phyloP scores from a whole-genome alignment of 2,113 vertebrate genomes.

The Tetrax tetrax region DNA sequence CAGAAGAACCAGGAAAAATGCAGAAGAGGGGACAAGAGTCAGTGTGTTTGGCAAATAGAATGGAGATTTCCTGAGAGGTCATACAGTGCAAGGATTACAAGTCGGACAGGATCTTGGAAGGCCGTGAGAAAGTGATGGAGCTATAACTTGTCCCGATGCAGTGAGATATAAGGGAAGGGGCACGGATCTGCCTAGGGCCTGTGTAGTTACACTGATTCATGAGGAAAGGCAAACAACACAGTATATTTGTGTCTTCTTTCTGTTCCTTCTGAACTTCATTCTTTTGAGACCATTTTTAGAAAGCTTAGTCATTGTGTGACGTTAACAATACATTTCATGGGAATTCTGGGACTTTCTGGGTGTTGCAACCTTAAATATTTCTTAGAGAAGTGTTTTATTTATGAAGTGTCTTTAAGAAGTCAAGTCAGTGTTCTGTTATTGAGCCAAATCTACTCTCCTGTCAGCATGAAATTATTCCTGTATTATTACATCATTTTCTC shows the following conservation, averaged over 20 bases:
- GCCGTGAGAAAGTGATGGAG: not conserved
- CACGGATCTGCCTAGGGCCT: not conserved
- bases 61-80: not conserved
- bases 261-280: constrained; percentile 16
- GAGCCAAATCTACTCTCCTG: not conserved
- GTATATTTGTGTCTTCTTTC: not conserved
- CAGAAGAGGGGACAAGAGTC: not conserved
- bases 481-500: not conserved
- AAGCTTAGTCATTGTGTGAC: not conserved
- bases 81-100: not conserved
- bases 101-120: not conserved
- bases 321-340: not conserved
- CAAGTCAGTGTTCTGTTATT: not conserved
- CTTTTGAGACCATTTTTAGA: constrained; percentile 15
- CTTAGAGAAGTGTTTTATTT: constrained; percentile 12
- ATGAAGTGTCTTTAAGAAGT: not conserved
- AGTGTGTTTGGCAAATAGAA: not conserved
- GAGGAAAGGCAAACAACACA: not conserved
- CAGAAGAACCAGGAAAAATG: not conserved
- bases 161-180: not conserved
- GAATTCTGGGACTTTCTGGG: not conserved
- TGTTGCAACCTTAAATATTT: not conserved
- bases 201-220: not conserved
- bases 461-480: not conserved
- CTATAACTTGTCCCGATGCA: not conserved